Evolutionary conservation across 2,797 vertebrate species (phyloP).

Genomic region (Agapornis canus): DNA sequence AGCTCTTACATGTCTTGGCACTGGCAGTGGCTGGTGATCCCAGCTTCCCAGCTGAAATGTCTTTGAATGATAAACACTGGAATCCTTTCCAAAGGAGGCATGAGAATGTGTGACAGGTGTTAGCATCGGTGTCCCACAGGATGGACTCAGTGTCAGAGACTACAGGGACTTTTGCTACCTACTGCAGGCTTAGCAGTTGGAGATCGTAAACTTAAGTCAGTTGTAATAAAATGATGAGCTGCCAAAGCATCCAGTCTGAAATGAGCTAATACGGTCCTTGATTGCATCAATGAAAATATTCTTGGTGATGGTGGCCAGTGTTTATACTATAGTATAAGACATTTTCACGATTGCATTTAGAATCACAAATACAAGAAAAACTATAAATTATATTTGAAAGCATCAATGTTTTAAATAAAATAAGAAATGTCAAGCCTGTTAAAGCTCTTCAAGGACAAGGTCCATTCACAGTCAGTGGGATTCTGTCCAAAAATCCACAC

Average conservation of each 20-base stretch:
- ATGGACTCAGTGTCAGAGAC: not conserved
- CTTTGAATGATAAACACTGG: not conserved
- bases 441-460: not conserved
- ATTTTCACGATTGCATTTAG: not conserved
- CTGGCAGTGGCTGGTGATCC: not conserved
- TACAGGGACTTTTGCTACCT: not conserved
- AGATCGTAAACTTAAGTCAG: not conserved
- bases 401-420: not conserved
- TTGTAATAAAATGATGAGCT: not conserved
- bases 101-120: not conserved
- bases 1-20: not conserved
- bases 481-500: not conserved
- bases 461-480: not conserved
- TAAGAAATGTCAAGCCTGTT: not conserved
- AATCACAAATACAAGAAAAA: not conserved
- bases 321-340: not conserved
- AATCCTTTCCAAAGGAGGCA: not conserved
- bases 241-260: not conserved
- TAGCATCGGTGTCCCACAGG: not conserved
- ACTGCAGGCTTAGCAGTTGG: not conserved
- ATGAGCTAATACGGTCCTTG: not conserved
- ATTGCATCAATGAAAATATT: not conserved
- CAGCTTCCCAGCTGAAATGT: not conserved
- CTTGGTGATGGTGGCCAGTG: not conserved
- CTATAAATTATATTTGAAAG: not conserved